phyloP scores from a whole-genome alignment of 2,113 vertebrate genomes.

The Phaetusa simplex region DNA sequence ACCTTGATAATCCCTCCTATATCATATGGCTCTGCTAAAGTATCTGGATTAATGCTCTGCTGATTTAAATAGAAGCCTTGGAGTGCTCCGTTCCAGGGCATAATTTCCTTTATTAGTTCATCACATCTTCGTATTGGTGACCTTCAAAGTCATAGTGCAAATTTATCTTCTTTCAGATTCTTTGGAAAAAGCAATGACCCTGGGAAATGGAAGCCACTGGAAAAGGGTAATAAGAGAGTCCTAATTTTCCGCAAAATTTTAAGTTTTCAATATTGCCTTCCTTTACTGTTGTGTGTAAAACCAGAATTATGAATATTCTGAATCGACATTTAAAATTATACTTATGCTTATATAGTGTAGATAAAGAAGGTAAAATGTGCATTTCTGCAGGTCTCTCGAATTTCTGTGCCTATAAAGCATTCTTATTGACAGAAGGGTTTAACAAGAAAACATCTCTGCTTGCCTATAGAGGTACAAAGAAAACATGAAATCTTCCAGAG shows the following conservation, averaged over 20 bases:
- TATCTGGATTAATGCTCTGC: conserved; percentile 26
- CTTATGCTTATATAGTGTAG: neutral
- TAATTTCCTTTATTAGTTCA: conserved; percentile 55
- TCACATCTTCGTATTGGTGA: conserved; percentile 15
- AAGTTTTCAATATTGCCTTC: neutral
- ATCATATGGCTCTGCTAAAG: neutral
- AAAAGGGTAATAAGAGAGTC: neutral
- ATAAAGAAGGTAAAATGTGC: neutral
- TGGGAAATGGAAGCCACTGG: neutral
- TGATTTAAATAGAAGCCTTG: conserved; percentile 46
- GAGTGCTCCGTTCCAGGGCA: neutral
- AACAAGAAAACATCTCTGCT: neutral
- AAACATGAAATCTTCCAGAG: neutral
- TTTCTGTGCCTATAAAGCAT: neutral
- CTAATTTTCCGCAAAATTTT: neutral
- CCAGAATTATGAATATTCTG: neutral
- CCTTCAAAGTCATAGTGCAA: conserved; percentile 38
- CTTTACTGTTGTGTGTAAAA: neutral
- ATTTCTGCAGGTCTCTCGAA: neutral
- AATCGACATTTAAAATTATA: neutral
- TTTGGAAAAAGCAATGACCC: neutral
- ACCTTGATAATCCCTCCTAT: neutral
- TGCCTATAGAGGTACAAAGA: neutral
- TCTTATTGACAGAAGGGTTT: neutral
- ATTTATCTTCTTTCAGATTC: conserved; percentile 21